Base-by-base conservation (phyloP, 2,888 invertebrate genomes). In the Leptogaster cylindrica region DNA sequence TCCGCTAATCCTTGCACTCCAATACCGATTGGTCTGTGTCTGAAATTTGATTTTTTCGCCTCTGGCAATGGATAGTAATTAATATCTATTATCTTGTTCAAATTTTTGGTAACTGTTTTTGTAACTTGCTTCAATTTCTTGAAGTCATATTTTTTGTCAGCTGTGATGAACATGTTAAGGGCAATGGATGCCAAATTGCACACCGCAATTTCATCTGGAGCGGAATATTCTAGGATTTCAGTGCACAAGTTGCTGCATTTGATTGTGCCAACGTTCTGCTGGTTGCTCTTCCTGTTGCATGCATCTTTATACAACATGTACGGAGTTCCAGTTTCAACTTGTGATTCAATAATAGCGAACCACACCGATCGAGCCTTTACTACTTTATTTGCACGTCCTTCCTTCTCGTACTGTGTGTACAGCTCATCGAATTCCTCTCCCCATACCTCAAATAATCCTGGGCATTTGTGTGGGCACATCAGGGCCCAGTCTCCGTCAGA, bases 1-100 rank as follows among this genome's bases (percentile, higher is more conserved):
- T 99, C 99, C 0, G 99, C 99, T 70, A 99, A 83, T 2, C 98
- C 99, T 82, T 99, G 99, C 50, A 99, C 89, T 4, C 99, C 99
- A 77, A 99, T 95, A 36, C 92, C 93, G 73, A 93, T 91, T 0
- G 93, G 93, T 46, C 93, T 84, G 74, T 93, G 92, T 66, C 92
- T 86, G 81, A 90, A 86, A 81, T 99, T 99, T 0, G 97, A 98
- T 23, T 81, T 86, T 76, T 82, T 85, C 25, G 95, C 94, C 84
- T 99, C 95, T 10, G 88, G 88, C 23, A 99, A 85, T 0, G 99
- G 99, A 79, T 99, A 99, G 80, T 86, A 95, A 82, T 97, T 99
- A 0, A 95, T 86, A 76, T 99, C 97, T 71, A 99, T 98, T 65
- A 99, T 93, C 83, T 92, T 96, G 82, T 99, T 97, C 52, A 99